These are phyloP conservation scores for Epinephelus awoara DNA, from an alignment of 2,797 vertebrate genomes.

Conservation along the genomic window DNA sequence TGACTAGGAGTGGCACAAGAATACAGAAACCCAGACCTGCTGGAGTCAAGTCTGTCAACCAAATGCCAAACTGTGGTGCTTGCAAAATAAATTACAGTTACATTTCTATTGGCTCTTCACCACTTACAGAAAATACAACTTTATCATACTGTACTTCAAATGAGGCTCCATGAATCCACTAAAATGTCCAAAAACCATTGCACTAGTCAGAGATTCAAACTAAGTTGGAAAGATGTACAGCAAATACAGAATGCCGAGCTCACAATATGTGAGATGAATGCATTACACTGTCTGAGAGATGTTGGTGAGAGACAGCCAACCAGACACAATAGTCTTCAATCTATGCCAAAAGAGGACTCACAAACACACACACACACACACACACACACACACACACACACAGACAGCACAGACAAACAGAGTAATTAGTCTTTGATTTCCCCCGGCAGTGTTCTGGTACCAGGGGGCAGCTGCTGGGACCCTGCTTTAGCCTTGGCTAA, in stretches of 20 bases:
- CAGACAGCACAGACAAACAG: slow-evolving; percentile 58
- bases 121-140: not conserved
- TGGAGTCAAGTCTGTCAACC: not conserved
- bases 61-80: not conserved
- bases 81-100: not conserved
- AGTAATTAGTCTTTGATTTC: slow-evolving; percentile 81
- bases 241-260: slow-evolving; percentile 1
- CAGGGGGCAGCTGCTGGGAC: slow-evolving; percentile 75
- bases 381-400: slow-evolving; percentile 48
- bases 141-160: not conserved
- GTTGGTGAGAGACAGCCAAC: slow-evolving; percentile 41
- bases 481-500: slow-evolving; percentile 78
- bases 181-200: not conserved
- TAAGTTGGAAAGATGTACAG: not conserved
- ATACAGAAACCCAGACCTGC: not conserved
- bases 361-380: slow-evolving; percentile 19
- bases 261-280: slow-evolving; percentile 10
- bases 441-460: slow-evolving; percentile 72
- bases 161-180: not conserved
- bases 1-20: not conserved
- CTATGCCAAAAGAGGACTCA: slow-evolving; percentile 55
- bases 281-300: slow-evolving; percentile 18
- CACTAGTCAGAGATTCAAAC: not conserved
- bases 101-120: not conserved
- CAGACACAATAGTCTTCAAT: slow-evolving; percentile 61